phyloP scores from a whole-genome alignment of 2,888 invertebrate genomes.

The Polymixis flavicincta region DNA sequence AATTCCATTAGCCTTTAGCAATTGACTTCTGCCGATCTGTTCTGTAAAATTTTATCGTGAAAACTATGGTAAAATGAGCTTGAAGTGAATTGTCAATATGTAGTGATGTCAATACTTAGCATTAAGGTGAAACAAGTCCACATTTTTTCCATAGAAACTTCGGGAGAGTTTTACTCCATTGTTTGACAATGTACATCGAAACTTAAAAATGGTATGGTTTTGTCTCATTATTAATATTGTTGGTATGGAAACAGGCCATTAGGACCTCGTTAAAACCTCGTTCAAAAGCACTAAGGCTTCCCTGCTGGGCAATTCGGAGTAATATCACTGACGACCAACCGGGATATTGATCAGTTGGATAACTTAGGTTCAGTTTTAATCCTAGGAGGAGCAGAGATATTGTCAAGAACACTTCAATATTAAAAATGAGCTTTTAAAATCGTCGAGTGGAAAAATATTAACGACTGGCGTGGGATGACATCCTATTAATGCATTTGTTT shows the following conservation, averaged over 20 bases:
- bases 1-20: not conserved
- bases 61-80: too few species aligned
- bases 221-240: too few species aligned
- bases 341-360: not conserved
- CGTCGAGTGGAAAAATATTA: slow-evolving; percentile 6
- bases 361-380: too few species aligned
- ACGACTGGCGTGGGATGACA: slow-evolving; percentile 11
- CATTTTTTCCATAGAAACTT: too few species aligned
- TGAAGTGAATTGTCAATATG: too few species aligned
- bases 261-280: not conserved
- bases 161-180: too few species aligned
- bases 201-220: too few species aligned
- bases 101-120: too few species aligned
- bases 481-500: slow-evolving; percentile 9
- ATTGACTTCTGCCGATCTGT: not conserved
- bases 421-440: not conserved
- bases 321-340: too few species aligned
- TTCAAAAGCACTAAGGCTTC: not conserved
- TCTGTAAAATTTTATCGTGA: not conserved
- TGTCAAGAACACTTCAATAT: not conserved
- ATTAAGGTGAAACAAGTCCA: too few species aligned
- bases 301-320: not conserved
- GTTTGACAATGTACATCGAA: too few species aligned
- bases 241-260: too few species aligned
- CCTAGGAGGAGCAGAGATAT: not conserved